Evolutionary conservation across 2,113 vertebrate species (phyloP).

Genomic region (Toxotes jaculatrix): DNA sequence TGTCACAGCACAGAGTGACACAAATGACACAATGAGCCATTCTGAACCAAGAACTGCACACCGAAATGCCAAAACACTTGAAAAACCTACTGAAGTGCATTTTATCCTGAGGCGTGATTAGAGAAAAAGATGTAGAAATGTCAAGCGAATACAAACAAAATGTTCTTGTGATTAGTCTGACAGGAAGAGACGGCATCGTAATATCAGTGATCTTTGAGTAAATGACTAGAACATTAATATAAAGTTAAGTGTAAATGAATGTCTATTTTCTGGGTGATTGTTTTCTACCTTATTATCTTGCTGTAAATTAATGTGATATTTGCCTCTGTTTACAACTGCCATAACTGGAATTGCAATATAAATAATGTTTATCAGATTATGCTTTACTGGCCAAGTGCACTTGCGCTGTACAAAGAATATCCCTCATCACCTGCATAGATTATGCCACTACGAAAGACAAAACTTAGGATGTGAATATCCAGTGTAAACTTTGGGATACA

Average conservation of each 20-base stretch:
- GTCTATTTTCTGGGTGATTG: neutral
- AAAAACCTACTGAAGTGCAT: neutral
- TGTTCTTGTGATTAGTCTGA: neutral
- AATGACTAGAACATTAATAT: neutral
- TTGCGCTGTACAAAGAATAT: neutral
- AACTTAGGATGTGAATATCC: neutral
- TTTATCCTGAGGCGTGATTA: neutral
- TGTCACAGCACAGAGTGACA: slow-evolving; percentile 1
- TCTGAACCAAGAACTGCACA: neutral
- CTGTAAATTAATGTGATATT: neutral
- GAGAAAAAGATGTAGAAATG: slow-evolving; percentile 7
- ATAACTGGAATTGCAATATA: neutral
- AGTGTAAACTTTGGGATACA: neutral
- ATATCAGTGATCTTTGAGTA: neutral
- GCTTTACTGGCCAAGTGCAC: neutral
- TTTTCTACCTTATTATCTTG: neutral
- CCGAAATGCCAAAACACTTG: slow-evolving; percentile 40
- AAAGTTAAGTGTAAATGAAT: no score
- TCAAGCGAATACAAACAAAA: slow-evolving; percentile 8
- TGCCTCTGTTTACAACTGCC: neutral
- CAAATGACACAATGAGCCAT: slow-evolving; percentile 23
- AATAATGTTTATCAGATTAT: neutral
- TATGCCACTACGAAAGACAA: neutral
- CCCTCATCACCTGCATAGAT: no score
- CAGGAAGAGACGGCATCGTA: neutral